phyloP scores from a whole-genome alignment of 2,113 vertebrate species.

The Nothoprocta perdicaria region DNA sequence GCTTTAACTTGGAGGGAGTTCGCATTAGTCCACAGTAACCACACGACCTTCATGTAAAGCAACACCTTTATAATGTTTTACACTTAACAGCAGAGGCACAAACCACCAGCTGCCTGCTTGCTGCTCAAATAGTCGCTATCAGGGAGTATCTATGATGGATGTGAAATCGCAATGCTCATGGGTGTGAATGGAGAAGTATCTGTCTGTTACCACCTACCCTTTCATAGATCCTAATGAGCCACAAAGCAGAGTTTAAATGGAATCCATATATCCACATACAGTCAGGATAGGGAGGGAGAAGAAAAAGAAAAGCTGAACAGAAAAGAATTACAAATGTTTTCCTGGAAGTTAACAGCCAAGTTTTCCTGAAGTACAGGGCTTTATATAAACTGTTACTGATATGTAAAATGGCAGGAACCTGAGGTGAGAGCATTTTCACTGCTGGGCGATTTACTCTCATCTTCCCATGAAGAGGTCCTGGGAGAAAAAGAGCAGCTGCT shows the following conservation, averaged over 20 bases:
- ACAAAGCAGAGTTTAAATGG: neutral
- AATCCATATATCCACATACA: neutral
- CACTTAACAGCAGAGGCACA: neutral
- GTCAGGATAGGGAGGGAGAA: neutral
- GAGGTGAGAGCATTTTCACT: neutral
- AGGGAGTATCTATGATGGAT: fast-evolving
- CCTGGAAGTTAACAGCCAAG: neutral
- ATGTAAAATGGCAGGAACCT: neutral
- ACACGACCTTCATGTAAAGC: neutral
- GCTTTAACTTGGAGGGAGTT: neutral
- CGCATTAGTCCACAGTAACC: neutral
- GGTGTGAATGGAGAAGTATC: neutral
- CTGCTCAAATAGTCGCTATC: neutral
- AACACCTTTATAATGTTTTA: neutral
- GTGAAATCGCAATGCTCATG: neutral
- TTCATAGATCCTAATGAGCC: neutral
- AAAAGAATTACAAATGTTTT: neutral
- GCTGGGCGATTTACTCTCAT: neutral
- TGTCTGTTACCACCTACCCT: neutral
- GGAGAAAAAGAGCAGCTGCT: neutral
- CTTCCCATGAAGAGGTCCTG: neutral
- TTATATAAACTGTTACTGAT: neutral
- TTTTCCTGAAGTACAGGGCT: neutral
- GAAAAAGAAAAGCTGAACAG: neutral
- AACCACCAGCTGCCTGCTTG: neutral